phyloP scores from a whole-genome alignment of 1,140 invertebrate species.

The Paramacrobiotus metropolitanus region DNA sequence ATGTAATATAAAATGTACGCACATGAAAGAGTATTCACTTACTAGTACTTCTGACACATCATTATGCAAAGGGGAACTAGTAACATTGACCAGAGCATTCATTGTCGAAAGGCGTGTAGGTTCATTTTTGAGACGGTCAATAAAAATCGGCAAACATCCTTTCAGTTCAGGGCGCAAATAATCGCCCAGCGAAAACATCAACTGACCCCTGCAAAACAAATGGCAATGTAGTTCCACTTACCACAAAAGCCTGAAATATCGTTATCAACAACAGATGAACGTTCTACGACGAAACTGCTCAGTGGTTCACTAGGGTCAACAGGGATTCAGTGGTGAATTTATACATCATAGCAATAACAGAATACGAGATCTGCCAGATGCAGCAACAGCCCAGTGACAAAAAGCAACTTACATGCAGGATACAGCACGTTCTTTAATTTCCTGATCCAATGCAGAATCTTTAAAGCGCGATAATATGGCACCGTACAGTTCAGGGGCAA shows the following conservation, averaged over 20 bases:
- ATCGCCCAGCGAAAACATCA: constrained; percentile 73
- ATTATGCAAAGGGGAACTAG: constrained; percentile 24
- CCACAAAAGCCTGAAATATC: too few species aligned
- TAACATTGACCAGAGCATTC: constrained; percentile 79
- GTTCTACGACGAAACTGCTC: too few species aligned
- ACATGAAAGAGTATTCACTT: background rate
- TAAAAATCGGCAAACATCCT: constrained; percentile 68
- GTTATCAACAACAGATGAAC: too few species aligned
- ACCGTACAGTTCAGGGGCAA: constrained; percentile 55
- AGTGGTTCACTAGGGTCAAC: too few species aligned
- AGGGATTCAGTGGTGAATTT: background rate
- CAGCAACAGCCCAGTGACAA: background rate
- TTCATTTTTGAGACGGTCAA: constrained; percentile 82
- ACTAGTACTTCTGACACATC: background rate
- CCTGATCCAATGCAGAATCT: constrained; percentile 91
- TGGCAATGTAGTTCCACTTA: too few species aligned
- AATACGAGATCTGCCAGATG: too few species aligned
- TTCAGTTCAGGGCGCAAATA: constrained; percentile 45
- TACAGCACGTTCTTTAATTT: constrained; percentile 91
- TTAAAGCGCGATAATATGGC: constrained; percentile 51
- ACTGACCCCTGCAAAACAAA: constrained; percentile 39
- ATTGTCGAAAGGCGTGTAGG: constrained; percentile 86
- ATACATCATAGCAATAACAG: background rate
- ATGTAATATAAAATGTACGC: too few species aligned
- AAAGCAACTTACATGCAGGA: constrained; percentile 49